These are phyloP conservation scores for Agrotis clavis DNA, from an alignment of 2,888 invertebrate genomes.

Conservation along the genomic window DNA sequence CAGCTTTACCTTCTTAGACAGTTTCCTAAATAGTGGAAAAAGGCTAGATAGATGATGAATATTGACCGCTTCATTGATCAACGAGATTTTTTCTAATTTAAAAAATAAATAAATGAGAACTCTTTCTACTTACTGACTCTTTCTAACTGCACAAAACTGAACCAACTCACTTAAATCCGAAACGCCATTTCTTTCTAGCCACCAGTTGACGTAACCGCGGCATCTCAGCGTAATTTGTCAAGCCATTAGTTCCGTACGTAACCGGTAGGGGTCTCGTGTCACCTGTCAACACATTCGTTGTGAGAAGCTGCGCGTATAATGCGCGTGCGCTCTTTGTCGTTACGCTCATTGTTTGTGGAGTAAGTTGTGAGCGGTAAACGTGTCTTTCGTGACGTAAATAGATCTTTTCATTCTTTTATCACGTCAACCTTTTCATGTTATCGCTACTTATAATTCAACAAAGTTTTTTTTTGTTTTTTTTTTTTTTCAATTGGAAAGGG, in stretches of 20 bases:
- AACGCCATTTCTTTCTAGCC: slow-evolving; percentile 2
- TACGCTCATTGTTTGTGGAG: slow-evolving; percentile 62
- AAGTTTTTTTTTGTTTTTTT: too few species aligned
- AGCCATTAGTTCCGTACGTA: slow-evolving; percentile 45
- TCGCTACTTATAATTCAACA: too few species aligned
- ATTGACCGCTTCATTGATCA: background rate
- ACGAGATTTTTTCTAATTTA: background rate
- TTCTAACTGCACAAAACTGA: background rate
- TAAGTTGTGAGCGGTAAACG: slow-evolving; percentile 17
- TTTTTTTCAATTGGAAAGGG: too few species aligned
- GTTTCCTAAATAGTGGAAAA: too few species aligned
- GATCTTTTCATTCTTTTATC: too few species aligned
- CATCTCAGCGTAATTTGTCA: slow-evolving; percentile 36
- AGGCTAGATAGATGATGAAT: too few species aligned
- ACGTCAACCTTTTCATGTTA: too few species aligned
- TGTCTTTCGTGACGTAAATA: background rate
- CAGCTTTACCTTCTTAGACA: too few species aligned
- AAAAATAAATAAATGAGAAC: too few species aligned
- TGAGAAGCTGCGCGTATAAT: slow-evolving; percentile 54
- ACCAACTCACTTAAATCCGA: background rate
- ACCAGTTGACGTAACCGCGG: slow-evolving; percentile 28
- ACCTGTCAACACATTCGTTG: slow-evolving; percentile 68
- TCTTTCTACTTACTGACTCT: too few species aligned
- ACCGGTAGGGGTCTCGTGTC: slow-evolving; percentile 51
- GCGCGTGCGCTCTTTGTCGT: slow-evolving; percentile 66